phyloP scores from a whole-genome alignment of 2,888 invertebrate species.

The Eupelmus urozonus region DNA sequence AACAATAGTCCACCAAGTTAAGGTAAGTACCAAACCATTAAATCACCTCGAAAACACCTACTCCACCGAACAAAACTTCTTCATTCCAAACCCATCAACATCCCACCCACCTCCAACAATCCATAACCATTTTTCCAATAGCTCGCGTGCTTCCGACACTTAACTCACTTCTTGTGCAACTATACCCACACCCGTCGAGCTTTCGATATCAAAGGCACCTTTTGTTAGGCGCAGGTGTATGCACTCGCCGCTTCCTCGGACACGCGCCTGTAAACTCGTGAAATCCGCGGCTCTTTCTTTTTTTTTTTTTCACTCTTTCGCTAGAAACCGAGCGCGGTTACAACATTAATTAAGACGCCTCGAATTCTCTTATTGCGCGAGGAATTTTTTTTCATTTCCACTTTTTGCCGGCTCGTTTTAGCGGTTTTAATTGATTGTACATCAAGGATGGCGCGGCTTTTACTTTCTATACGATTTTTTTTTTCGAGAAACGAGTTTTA shows the following conservation, averaged over 20 bases:
- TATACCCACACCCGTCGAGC: slow-evolving; percentile 2
- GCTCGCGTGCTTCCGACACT: slow-evolving; percentile 8
- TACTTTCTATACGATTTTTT: no score
- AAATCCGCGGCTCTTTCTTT: slow-evolving; percentile 19
- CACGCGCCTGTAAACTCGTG: slow-evolving; percentile 20
- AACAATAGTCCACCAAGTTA: no score
- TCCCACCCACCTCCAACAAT: not conserved
- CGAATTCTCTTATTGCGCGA: not conserved
- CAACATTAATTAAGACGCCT: slow-evolving; percentile 19
- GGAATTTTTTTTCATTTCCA: no score
- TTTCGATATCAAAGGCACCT: not conserved
- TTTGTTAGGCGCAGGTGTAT: no score
- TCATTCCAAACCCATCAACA: not conserved
- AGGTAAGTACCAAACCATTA: no score
- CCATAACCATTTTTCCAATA: slow-evolving; percentile 9
- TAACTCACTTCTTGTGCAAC: not conserved
- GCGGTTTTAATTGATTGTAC: slow-evolving; percentile 1
- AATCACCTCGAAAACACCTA: no score
- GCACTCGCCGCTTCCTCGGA: slow-evolving; percentile 18
- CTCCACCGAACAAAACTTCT: no score
- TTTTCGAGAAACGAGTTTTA: no score
- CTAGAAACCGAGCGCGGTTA: not conserved
- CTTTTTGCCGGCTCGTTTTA: no score
- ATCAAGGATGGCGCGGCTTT: no score
- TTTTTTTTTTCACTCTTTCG: no score